Evolutionary conservation across 2,888 invertebrate genomes (phyloP), one percentile per base, ranked within the genome.

Genomic region (Heliconius hortense): DNA sequence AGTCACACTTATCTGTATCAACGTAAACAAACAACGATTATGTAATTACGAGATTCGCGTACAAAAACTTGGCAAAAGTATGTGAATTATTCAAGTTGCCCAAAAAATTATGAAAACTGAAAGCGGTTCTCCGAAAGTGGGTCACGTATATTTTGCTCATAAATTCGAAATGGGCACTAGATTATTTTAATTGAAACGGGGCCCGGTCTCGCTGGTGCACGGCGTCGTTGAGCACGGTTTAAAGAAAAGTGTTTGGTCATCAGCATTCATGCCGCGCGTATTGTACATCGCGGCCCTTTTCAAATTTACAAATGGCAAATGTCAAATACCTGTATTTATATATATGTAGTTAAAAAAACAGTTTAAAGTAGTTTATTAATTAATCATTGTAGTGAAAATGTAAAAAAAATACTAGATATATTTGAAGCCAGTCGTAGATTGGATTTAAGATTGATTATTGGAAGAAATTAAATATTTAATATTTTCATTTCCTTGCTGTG

Each of bases 181-280:
- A 79, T 81, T 79, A 80, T 81, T 78, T 81, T 80, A 81, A 79
- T 81, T 79, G 80, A 80, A 81, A 81, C 74, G 78, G 77, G 70
- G 73, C 64, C 74, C 70, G 75, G 48, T 74, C 76, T 74, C 75
- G 73, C 84, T 84, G n/a, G 39, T 43, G 26, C 60, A 26, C 39
- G 56, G 56, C 48, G 69, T 56, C 69, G 48, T 53, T 48, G 69
- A 69, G 28, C 28, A 69, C 69, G 5, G 53, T 84, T 82, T 85
- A 84, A 86, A 84, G 76, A 78, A 77, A 73, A 77, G 81, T 67
- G 31, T 53, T 66, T 35, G 18, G 56, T 56, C 59, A 73, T 73
- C 35, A 56, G 73, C 66, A 67, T 73, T 56, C 21, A 59, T 53
- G 56, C 26, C 59, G 24, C 63, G 28, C 63, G 28, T 62, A 48